Percentiles rank a stretch among this genome's conserved stretches.
Evolutionary conservation across 1,140 invertebrate species (phyloP).

Genomic region (Anadara kagoshimensis): DNA sequence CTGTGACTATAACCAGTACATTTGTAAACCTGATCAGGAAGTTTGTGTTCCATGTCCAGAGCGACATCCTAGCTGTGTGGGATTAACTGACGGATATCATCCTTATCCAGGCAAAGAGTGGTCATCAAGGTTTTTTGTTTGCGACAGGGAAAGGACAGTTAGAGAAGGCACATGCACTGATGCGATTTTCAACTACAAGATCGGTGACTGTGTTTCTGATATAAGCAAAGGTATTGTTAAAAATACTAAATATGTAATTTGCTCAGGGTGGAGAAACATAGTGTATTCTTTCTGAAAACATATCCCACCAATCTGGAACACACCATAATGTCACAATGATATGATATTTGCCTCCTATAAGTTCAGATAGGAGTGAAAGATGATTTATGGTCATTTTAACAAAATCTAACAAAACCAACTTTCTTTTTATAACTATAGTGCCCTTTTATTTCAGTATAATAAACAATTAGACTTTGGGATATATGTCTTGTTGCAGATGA

Average conservation of each 20-base stretch:
- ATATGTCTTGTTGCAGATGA: too few relatives aligned
- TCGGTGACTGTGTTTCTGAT: conserved; percentile 15
- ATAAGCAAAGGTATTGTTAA: conserved; percentile 13
- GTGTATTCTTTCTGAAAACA: too few relatives aligned
- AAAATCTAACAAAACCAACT: too few relatives aligned
- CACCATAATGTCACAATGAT: too few relatives aligned
- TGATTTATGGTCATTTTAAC: too few relatives aligned
- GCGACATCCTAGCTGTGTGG: conserved; percentile 42
- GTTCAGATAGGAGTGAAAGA: too few relatives aligned
- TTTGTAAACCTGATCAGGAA: conserved; percentile 20
- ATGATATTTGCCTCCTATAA: too few relatives aligned
- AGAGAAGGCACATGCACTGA: not conserved
- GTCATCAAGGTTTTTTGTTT: conserved; percentile 40
- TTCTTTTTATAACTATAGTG: too few relatives aligned
- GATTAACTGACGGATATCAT: conserved; percentile 33
- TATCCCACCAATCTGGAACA: too few relatives aligned
- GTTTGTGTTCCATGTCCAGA: conserved; percentile 37
- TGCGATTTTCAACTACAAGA: not conserved
- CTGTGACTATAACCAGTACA: conserved; percentile 46
- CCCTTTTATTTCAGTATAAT: too few relatives aligned
- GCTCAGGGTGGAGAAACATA: too few relatives aligned
- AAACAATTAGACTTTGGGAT: too few relatives aligned
- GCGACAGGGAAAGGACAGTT: conserved; percentile 42
- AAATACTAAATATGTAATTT: not conserved
- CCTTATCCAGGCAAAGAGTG: conserved; percentile 33